Base-by-base conservation (phyloP, 2,113 vertebrate genomes). In the Riparia riparia region DNA sequence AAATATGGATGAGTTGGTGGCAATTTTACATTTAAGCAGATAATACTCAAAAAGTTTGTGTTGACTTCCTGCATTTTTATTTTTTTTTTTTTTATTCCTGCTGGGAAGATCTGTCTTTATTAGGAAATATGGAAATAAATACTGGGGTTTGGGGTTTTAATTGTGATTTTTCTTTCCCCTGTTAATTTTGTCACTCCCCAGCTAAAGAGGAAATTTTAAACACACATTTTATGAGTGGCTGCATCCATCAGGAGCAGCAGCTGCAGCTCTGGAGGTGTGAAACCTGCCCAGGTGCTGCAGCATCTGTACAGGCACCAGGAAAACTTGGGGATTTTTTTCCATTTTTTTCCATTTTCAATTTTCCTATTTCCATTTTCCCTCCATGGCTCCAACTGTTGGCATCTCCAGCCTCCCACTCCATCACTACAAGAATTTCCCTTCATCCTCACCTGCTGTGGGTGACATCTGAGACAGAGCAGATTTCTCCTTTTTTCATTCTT, bases 81-180 rank as follows among this genome's bases (percentile, higher is more conserved):
- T 24, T 34, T 34, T 22, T 57, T 6, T 28, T 18, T 45, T 45
- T 19, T 18, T 18, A 8, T 9, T 9, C 37, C 37, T 37, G 22
- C 7, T 54, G 29, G 17, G 28, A 65, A 60, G 7, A 29, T 44
- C 10, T 28, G 3, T 5, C 21, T 50, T 22, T 34, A 26, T 65
- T 34, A 25, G n/a, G 73, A 86, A 80, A 58, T 21, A 22, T 6
- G 12, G 34, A 2, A 16, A 12, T 6, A 20, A 64, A 74, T 3
- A 7, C 24, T 14, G 44, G 3, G 7, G 4, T 42, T 16, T 20
- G 29, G 34, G 2, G 3, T 0, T 22, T 74, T 8, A 25, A 24
- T 32, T 6, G 14, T 20, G 20, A 7, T 12, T 87, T 77, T 73
- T 50, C 29, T 71, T 65, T 39, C 3, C 41, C 12, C 18, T 70